Evolutionary conservation across 1,140 invertebrate species (phyloP), one percentile per base, ranked within the genome.

Genomic region (Monomorium pharaonis): DNA sequence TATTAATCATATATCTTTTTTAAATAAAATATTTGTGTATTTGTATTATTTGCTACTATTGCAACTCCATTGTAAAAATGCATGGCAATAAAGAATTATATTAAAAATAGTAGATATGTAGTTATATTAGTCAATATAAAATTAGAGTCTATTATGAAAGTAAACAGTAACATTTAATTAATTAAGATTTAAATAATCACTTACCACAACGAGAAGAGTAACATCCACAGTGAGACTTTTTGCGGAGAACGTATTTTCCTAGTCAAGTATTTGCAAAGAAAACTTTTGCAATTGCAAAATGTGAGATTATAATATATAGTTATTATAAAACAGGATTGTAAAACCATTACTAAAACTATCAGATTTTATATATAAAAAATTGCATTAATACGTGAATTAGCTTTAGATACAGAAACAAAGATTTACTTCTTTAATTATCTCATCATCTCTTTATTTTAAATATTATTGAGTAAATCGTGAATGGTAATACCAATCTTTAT

Each of bases 181-280:
- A n/a, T 58, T 27, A 58, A 37, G 37, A 37, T 6, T 3, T 7
- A 37, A 37, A 37, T 37, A 37, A 37, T 37, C 7, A 7, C 49
- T 77, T 87, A 94, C 93, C 75, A 86, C 49, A 27, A 87, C 84
- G 0, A 94, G 56, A 9, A 94, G 87, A 2, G 76, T 60, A 0
- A 86, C 78, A 44, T 94, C 90, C 30, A 93, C 56, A 0, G 77
- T 51, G 14, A 93, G 33, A 7, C 87, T 89, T 69, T 90, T 93
- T 0, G 92, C 88, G 5, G 84, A 78, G 33, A 93, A 94, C 14
- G 16, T 76, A 49, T 89, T 92, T 12, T 92, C 84, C 0, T 81
- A 83, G 67, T 94, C 91, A 16, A 93, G 51, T 24, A 92, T 44
- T 91, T 93, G 93, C 47, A 93, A 56, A 3, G 92, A 92, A 58